Evolutionary conservation across 2,797 vertebrate genomes (phyloP).

Genomic region (Hypotaenidia okinawae): DNA sequence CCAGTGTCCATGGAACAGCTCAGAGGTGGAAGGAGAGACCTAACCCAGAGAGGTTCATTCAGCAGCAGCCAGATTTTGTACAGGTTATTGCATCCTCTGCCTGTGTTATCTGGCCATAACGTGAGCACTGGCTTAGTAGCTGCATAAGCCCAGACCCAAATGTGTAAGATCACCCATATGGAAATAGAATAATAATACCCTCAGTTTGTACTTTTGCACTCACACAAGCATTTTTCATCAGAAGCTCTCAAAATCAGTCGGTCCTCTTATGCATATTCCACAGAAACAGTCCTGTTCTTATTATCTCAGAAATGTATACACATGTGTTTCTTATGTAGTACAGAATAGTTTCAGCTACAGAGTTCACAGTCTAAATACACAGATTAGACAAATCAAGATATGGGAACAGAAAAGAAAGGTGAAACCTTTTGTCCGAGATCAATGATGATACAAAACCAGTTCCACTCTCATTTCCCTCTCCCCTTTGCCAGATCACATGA

Average conservation of each 20-base stretch:
- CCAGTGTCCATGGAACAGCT: background rate
- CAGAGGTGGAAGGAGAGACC: background rate
- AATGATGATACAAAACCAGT: background rate
- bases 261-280: background rate
- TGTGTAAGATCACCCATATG: background rate
- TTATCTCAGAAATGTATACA: background rate
- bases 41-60: accelerated
- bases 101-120: background rate
- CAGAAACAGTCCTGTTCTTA: background rate
- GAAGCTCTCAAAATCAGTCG: background rate
- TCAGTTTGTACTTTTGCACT: background rate
- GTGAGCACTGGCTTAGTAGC: background rate
- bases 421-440: background rate
- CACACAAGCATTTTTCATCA: background rate
- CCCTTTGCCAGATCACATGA: background rate
- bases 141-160: background rate
- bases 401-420: background rate
- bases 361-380: background rate
- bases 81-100: background rate
- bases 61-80: background rate
- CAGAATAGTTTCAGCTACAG: background rate
- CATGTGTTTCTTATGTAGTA: background rate
- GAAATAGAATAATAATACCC: background rate
- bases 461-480: accelerated
- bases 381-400: background rate